These are phyloP conservation scores for Salminus brasiliensis DNA, from an alignment of 2,113 vertebrate genomes.

Conservation along the genomic window DNA sequence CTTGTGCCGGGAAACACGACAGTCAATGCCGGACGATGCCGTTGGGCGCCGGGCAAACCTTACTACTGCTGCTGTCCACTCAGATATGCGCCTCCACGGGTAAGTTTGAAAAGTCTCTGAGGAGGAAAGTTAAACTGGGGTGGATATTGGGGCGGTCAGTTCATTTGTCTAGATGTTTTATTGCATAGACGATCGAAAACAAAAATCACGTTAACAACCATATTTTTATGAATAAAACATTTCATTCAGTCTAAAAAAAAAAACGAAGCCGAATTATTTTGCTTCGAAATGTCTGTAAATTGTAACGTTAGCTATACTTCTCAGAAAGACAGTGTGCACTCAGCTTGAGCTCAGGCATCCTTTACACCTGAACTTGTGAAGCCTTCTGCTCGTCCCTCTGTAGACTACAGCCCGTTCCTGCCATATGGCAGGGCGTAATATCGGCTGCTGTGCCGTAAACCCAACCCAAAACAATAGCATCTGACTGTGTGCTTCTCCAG, in stretches of 20 bases:
- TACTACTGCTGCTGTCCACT: conserved; percentile 24
- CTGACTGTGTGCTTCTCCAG: neutral
- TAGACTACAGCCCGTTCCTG: neutral
- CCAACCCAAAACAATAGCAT: neutral
- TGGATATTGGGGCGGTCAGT: too few species aligned
- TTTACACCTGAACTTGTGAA: neutral
- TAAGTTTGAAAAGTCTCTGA: too few species aligned
- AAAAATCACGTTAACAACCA: too few species aligned
- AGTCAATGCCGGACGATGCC: conserved; percentile 24
- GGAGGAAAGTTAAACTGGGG: too few species aligned
- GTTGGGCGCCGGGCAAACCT: neutral
- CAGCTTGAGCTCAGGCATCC: too few species aligned
- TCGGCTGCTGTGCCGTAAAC: neutral
- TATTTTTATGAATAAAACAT: neutral
- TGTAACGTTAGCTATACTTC: neutral
- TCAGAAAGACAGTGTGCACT: neutral
- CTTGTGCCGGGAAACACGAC: neutral
- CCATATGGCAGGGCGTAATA: neutral
- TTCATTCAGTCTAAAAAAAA: neutral
- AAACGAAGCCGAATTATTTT: too few species aligned
- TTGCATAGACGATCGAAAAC: too few species aligned
- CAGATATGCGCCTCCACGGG: conserved; percentile 33
- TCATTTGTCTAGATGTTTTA: too few species aligned
- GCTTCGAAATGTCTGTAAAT: neutral
- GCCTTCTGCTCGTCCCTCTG: neutral